Evolutionary conservation across 2,113 vertebrate species (phyloP).

Genomic region (Podarcis cretensis): DNA sequence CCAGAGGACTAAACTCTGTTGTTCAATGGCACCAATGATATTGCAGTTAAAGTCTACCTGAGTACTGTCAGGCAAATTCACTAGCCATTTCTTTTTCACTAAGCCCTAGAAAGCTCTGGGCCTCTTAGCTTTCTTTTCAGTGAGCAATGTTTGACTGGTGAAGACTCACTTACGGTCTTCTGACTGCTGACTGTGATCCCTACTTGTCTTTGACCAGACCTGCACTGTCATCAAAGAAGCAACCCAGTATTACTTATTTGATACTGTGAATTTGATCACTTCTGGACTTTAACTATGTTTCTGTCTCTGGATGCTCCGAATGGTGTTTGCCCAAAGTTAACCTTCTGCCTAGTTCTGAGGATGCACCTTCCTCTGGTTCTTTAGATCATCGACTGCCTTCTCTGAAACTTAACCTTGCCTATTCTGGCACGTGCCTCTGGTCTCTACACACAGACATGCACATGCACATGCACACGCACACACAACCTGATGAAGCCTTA

Average conservation of each 20-base stretch:
- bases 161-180: not conserved
- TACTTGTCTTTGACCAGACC: not conserved
- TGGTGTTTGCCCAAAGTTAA: not conserved
- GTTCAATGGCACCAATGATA: too few relatives aligned
- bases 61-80: not conserved
- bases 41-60: too few relatives aligned
- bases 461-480: too few relatives aligned
- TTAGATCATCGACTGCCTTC: not conserved
- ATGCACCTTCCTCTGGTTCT: not conserved
- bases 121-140: not conserved
- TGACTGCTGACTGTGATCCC: not conserved
- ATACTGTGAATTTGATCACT: not conserved
- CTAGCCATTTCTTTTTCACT: not conserved
- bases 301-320: not conserved
- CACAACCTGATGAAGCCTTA: not conserved
- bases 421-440: too few relatives aligned
- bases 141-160: not conserved
- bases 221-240: too few relatives aligned
- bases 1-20: too few relatives aligned
- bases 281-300: too few relatives aligned
- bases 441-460: not conserved
- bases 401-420: not conserved
- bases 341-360: not conserved
- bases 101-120: not conserved
- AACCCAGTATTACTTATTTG: not conserved